A percentile compares a stretch with the other conserved stretches of the same genome.
Conservation (phyloP, 2,888 invertebrate species). For the Nephrotoma appendiculata region DNA sequence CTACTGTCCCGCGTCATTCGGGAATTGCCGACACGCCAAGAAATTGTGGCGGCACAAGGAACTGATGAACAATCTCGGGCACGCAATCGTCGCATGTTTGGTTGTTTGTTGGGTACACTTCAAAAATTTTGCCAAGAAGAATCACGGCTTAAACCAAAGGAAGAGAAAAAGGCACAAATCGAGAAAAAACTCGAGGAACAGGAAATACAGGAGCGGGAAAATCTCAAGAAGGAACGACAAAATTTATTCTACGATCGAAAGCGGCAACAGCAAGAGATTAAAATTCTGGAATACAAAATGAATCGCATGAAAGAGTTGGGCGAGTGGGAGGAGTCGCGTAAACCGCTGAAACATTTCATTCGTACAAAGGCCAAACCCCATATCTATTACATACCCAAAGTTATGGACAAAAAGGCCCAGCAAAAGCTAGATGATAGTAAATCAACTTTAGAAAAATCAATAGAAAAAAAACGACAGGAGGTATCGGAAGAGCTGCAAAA, state of each 20-base stretch:
- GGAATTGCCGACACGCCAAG: slow-evolving; percentile 73
- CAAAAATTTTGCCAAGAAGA: slow-evolving; percentile 94
- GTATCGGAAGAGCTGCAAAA: slow-evolving; percentile 47
- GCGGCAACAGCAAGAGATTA: slow-evolving; percentile 76
- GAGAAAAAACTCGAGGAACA: slow-evolving; percentile 91
- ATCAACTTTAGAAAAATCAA: slow-evolving; percentile 46
- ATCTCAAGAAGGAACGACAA: slow-evolving; percentile 66
- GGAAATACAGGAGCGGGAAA: slow-evolving; percentile 72
- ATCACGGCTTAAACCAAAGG: slow-evolving; percentile 74
- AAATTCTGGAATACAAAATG: slow-evolving; percentile 81
- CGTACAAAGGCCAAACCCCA: slow-evolving; percentile 75
- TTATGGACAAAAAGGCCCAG: slow-evolving; percentile 52
- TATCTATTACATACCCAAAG: slow-evolving; percentile 77
- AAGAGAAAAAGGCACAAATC: slow-evolving; percentile 62
- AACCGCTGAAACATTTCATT: slow-evolving; percentile 66
- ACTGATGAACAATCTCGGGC: slow-evolving; percentile 66
- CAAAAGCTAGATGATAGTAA: slow-evolving; percentile 50
- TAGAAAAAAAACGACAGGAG: slow-evolving; percentile 45
- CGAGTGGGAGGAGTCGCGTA: slow-evolving; percentile 70
- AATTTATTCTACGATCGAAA: slow-evolving; percentile 74
- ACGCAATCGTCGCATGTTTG: slow-evolving; percentile 91
- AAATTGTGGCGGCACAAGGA: slow-evolving; percentile 67
- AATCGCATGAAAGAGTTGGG: slow-evolving; percentile 76
- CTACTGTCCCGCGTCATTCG: slow-evolving; percentile 70
- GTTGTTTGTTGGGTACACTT: slow-evolving; percentile 83